Evolutionary conservation across 2,797 vertebrate genomes (phyloP).

Genomic region (Clarias pachynema): DNA sequence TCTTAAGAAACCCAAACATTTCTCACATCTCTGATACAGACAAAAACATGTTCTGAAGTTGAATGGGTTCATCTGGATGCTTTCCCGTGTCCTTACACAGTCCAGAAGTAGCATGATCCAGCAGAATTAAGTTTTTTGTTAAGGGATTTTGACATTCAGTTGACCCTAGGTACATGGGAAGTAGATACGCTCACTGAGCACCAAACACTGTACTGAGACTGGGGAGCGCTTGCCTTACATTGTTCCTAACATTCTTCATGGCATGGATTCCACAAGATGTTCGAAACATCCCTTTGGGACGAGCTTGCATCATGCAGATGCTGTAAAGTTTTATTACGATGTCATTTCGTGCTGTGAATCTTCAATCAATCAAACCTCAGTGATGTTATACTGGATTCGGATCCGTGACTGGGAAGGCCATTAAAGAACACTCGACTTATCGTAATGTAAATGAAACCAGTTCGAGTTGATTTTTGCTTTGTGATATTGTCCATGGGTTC

Average conservation of each 20-base stretch:
- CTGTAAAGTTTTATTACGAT: neutral
- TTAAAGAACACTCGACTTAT: neutral
- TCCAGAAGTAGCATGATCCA: neutral
- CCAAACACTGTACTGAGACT: neutral
- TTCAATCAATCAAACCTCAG: neutral
- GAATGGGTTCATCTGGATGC: conserved; percentile 44
- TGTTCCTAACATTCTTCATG: neutral
- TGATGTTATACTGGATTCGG: neutral
- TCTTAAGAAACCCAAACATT: conserved; percentile 14
- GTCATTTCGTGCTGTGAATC: neutral
- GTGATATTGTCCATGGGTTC: neutral
- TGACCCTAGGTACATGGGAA: neutral
- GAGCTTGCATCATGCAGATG: neutral
- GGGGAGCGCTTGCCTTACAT: neutral
- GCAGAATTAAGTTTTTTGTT: neutral
- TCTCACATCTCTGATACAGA: neutral
- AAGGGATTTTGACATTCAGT: neutral
- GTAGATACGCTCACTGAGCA: too few species aligned
- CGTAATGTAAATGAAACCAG: neutral
- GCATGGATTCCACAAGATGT: neutral
- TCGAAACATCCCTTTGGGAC: neutral
- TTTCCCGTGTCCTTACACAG: neutral
- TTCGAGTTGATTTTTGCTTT: neutral
- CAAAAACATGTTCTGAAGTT: conserved; percentile 27
- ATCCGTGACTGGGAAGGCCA: neutral